A percentile compares a stretch with the other conserved stretches of the same genome.
Conservation (phyloP, 2,797 vertebrate species). For the Enteromius treurensis region DNA sequence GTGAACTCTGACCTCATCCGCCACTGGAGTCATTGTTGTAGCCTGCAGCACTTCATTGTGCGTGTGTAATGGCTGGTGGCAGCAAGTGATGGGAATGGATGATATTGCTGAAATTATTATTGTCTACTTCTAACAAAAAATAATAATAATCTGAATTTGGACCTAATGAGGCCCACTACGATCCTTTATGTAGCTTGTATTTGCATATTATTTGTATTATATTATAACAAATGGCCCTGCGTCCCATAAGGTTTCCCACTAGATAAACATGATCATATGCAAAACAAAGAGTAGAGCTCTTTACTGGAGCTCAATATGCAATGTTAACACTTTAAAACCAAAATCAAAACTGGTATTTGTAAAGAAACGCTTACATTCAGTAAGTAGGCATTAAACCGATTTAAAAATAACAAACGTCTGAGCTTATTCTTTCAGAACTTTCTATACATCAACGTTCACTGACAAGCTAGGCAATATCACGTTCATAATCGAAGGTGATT, state of each 20-base stretch:
- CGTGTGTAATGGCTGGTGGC: constrained; percentile 72
- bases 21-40: constrained; percentile 75
- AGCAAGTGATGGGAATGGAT: constrained; percentile 65
- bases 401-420: no score
- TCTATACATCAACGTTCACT: no score
- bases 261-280: neutral
- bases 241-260: neutral
- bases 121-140: neutral
- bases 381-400: neutral
- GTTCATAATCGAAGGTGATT: no score
- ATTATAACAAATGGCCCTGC: neutral
- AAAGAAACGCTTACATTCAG: neutral
- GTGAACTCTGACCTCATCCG: constrained; percentile 74
- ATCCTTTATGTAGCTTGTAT: neutral
- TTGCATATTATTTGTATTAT: no score
- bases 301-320: neutral
- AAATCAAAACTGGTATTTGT: neutral
- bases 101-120: neutral
- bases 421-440: no score
- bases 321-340: neutral
- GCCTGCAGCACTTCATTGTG: constrained; percentile 74
- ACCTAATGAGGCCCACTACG: neutral
- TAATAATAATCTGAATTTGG: neutral
- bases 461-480: no score
- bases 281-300: neutral